A percentile compares a stretch with the other conserved stretches of the same genome.
Evolutionary conservation across 2,113 vertebrate species (phyloP).

Genomic region (Leucosticte australis): DNA sequence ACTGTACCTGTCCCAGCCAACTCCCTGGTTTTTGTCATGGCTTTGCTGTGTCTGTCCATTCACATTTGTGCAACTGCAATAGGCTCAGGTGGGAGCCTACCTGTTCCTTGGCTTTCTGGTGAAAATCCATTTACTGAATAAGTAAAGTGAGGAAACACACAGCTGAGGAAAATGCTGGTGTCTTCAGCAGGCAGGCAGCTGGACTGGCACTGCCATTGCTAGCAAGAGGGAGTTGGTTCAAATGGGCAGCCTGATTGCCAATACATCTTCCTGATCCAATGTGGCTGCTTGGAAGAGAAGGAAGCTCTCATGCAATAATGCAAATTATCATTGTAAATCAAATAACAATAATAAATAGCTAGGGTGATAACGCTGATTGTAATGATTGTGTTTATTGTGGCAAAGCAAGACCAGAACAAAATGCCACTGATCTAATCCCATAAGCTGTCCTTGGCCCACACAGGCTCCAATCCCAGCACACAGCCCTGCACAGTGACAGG

Average conservation of each 20-base stretch:
- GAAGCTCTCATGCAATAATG: not conserved
- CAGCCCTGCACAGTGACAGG: not conserved
- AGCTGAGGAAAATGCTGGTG: not conserved
- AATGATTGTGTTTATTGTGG: not conserved
- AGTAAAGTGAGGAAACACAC: not conserved
- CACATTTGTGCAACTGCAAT: rapidly evolving
- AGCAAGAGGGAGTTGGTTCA: not conserved
- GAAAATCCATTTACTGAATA: not conserved
- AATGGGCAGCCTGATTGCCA: not conserved
- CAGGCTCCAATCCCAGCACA: not conserved
- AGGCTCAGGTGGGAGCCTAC: not conserved
- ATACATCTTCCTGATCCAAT: not conserved
- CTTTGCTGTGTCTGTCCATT: not conserved
- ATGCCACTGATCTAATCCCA: not conserved
- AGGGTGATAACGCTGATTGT: not conserved
- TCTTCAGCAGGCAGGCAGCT: not conserved
- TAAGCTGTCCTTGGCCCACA: not conserved
- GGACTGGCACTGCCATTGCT: not conserved
- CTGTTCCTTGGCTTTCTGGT: not conserved
- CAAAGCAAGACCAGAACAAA: not conserved
- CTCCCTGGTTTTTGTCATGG: rapidly evolving
- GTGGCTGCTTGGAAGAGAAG: not conserved
- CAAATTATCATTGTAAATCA: not conserved
- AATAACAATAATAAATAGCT: conserved; percentile 20
- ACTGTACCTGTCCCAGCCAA: not conserved